Conservation (phyloP, 1,140 invertebrate genomes). For the Tetraneura akinire region DNA sequence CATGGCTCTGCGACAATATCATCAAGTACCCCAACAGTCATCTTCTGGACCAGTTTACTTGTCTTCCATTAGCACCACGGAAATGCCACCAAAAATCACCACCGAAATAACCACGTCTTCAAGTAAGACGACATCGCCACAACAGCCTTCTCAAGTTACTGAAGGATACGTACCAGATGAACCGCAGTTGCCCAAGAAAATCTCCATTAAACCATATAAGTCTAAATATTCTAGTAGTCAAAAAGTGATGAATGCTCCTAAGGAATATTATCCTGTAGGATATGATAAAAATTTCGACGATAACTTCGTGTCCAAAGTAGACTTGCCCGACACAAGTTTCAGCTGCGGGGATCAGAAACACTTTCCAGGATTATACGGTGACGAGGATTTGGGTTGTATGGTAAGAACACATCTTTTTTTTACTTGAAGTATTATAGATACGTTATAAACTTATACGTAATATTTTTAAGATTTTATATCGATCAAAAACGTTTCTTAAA, state of each 20-base stretch:
- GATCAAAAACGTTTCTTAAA: no score
- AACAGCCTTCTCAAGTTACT: conserved; percentile 55
- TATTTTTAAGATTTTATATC: no score
- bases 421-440: no score
- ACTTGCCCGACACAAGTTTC: conserved; percentile 82
- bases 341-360: conserved; percentile 86
- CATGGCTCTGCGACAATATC: conserved; percentile 69
- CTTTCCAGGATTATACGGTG: conserved; percentile 85
- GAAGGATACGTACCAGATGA: conserved; percentile 55
- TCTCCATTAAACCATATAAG: conserved; percentile 52
- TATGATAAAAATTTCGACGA: conserved; percentile 88
- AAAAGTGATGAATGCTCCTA: conserved; percentile 85
- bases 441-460: no score
- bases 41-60: neutral
- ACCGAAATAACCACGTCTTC: conserved; percentile 56
- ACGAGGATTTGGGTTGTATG: conserved; percentile 89
- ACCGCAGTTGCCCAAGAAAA: conserved; percentile 55
- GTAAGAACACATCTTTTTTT: conserved; percentile 62
- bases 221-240: conserved; percentile 59
- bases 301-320: conserved; percentile 79
- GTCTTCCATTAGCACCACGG: no score
- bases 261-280: conserved; percentile 81
- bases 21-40: conserved; percentile 57
- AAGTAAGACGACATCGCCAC: conserved; percentile 53
- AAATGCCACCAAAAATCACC: conserved; percentile 59